These are phyloP conservation scores for Sebastes umbrosus DNA, from an alignment of 2,797 vertebrate species.

Conservation along the genomic window DNA sequence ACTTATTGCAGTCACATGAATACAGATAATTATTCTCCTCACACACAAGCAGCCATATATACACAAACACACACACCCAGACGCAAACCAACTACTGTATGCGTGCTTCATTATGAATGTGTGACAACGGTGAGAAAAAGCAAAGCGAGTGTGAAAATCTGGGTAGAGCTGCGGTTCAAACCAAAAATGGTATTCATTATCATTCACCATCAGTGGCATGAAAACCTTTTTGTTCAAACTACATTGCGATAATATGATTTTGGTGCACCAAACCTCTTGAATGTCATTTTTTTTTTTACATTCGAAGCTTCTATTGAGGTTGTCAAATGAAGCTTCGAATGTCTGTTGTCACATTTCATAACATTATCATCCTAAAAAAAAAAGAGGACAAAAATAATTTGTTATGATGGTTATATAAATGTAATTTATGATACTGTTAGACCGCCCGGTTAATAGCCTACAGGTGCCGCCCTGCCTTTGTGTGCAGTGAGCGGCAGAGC, in stretches of 20 bases:
- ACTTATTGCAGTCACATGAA: slow-evolving; percentile 32
- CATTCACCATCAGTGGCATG: not conserved
- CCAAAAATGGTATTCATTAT: not conserved
- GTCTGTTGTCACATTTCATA: not conserved
- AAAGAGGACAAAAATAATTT: not conserved
- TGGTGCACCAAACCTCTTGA: not conserved
- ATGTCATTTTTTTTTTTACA: not conserved
- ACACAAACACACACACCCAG: not conserved
- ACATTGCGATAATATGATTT: not conserved
- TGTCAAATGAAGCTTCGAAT: not conserved
- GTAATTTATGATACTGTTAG: not conserved
- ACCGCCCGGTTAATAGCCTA: not conserved
- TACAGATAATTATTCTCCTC: slow-evolving; percentile 40
- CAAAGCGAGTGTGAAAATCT: not conserved
- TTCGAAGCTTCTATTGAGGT: not conserved
- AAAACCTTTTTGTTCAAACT: not conserved
- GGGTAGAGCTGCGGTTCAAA: not conserved
- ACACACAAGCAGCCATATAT: not conserved
- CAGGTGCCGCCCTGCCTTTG: not conserved
- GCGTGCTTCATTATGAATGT: slow-evolving; percentile 10
- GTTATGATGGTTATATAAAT: not conserved
- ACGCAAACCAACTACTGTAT: not conserved
- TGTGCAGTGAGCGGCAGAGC: not conserved
- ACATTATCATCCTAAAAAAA: too few species aligned
- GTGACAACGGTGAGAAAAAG: not conserved